phyloP scores from a whole-genome alignment of 2,888 invertebrate genomes.

The Ectemnius cavifrons region DNA sequence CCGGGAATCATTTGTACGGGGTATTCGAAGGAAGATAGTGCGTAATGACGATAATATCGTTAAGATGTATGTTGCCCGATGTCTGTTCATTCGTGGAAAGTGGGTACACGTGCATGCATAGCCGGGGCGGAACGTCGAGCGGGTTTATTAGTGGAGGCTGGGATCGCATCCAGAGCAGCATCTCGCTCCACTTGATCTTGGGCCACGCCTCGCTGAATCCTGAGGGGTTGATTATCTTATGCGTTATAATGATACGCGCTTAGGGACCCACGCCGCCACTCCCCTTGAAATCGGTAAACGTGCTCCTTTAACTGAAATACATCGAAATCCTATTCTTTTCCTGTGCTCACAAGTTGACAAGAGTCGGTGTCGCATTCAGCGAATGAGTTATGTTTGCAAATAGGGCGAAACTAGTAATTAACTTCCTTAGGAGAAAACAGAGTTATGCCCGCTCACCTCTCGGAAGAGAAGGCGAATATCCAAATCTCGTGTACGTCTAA shows the following conservation, averaged over 20 bases:
- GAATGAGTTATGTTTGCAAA: slow-evolving; percentile 19
- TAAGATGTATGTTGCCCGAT: slow-evolving; percentile 54
- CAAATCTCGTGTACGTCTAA: slow-evolving; percentile 60
- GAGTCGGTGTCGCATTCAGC: slow-evolving; percentile 14
- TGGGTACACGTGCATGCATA: slow-evolving; percentile 34
- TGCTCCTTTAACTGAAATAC: slow-evolving; percentile 20
- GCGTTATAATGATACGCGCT: slow-evolving; percentile 71
- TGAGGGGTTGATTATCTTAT: slow-evolving; percentile 76
- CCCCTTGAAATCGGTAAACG: slow-evolving; percentile 62
- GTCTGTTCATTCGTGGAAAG: slow-evolving; percentile 17
- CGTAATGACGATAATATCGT: slow-evolving; percentile 74
- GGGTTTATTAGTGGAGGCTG: slow-evolving; percentile 76
- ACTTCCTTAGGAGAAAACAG: slow-evolving; percentile 59
- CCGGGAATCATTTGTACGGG: slow-evolving; percentile 63
- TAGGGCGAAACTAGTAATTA: slow-evolving; percentile 55
- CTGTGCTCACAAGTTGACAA: slow-evolving; percentile 1
- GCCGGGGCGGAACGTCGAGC: slow-evolving; percentile 64
- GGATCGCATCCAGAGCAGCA: slow-evolving; percentile 63
- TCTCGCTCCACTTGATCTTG: slow-evolving; percentile 74
- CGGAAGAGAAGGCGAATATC: slow-evolving; percentile 62
- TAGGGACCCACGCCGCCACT: slow-evolving; percentile 55
- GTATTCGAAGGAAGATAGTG: slow-evolving; percentile 69
- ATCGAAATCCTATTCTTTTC: too few relatives aligned
- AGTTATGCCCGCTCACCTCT: slow-evolving; percentile 56
- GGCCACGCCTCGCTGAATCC: slow-evolving; percentile 74